These are phyloP conservation scores for Drosophila kepulauana DNA, from an alignment of 1,140 invertebrate species.

Conservation along the genomic window DNA sequence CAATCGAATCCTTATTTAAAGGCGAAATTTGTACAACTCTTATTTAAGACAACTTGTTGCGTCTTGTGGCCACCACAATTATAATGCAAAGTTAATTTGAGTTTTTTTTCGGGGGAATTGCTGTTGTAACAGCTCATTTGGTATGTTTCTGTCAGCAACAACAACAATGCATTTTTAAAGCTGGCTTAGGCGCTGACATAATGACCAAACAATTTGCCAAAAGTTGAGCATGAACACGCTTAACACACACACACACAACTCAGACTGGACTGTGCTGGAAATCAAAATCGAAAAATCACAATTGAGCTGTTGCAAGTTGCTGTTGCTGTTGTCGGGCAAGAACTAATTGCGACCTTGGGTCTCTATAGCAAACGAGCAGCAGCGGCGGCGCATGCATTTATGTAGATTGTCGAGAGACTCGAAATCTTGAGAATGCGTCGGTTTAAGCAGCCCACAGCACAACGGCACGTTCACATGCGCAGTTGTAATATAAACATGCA, in stretches of 20 bases:
- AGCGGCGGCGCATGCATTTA: constrained; percentile 59
- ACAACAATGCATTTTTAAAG: constrained; percentile 17
- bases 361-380: constrained; percentile 24
- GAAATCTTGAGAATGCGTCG: constrained; percentile 41
- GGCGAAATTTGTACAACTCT: too few species aligned
- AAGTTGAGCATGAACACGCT: constrained; percentile 21
- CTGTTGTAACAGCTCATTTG: constrained; percentile 6
- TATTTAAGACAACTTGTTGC: too few species aligned
- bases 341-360: constrained; percentile 81
- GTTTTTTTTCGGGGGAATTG: background rate
- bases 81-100: background rate
- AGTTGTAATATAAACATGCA: background rate
- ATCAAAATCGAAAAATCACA: constrained; percentile 48
- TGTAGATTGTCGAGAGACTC: constrained; percentile 64
- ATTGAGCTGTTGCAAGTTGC: constrained; percentile 58
- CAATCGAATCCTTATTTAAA: too few species aligned
- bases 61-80: background rate
- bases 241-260: constrained; percentile 6
- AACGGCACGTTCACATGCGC: constrained; percentile 51
- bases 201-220: constrained; percentile 72
- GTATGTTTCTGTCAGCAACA: background rate
- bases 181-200: constrained; percentile 58
- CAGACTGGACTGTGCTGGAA: constrained; percentile 7
- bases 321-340: constrained; percentile 50
- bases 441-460: constrained; percentile 8